These are phyloP conservation scores for Lutraria rhynchaena DNA, from an alignment of 1,140 invertebrate genomes.

Conservation along the genomic window DNA sequence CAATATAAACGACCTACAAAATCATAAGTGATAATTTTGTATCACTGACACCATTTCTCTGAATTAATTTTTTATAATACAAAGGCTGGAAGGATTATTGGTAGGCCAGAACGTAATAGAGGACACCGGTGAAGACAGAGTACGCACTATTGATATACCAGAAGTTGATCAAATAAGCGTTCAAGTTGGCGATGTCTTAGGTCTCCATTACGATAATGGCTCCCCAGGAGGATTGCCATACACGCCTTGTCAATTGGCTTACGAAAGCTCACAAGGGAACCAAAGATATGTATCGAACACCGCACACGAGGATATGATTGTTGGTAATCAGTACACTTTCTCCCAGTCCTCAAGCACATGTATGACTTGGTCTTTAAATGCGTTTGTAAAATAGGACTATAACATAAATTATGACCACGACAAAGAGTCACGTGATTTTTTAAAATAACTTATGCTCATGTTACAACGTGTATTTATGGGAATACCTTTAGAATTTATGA, in stretches of 20 bases:
- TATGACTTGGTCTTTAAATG: constrained; percentile 33
- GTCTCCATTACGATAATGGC: not conserved
- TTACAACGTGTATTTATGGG: too few species aligned
- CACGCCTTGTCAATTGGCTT: not conserved
- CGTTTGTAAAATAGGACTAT: constrained; percentile 24
- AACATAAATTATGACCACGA: not conserved
- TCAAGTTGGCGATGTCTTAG: constrained; percentile 27
- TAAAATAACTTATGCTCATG: too few species aligned
- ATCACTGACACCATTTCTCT: too few species aligned
- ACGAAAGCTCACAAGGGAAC: constrained; percentile 2
- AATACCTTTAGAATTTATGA: too few species aligned
- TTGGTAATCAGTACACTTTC: not conserved
- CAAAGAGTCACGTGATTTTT: too few species aligned
- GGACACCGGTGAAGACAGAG: constrained; percentile 19
- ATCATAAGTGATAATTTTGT: too few species aligned
- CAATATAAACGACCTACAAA: too few species aligned
- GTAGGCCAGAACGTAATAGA: constrained; percentile 4
- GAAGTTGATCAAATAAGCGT: constrained; percentile 17
- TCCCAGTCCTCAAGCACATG: not conserved
- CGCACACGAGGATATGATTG: not conserved
- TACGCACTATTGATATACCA: constrained; percentile 10
- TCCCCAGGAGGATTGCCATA: not conserved
- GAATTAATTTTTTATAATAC: too few species aligned
- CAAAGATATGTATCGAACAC: not conserved
- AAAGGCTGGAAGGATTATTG: not conserved